Evolutionary conservation across 2,797 vertebrate genomes (phyloP), one percentile per base, ranked within the genome.

Genomic region (Gila robusta): DNA sequence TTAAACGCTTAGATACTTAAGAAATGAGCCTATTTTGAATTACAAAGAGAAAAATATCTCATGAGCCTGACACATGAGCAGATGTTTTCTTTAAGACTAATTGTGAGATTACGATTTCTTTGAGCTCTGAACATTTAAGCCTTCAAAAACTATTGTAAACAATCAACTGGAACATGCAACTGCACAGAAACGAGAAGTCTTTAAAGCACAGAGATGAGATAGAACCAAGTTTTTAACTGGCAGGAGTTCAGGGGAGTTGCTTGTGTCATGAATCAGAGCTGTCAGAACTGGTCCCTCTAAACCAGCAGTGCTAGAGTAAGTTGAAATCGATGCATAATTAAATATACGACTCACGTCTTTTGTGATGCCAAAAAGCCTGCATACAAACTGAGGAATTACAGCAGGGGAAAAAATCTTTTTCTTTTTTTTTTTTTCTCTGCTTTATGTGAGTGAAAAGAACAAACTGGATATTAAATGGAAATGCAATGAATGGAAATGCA

Each of bases 221-320:
- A 39, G 74, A 66, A 79, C 11, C 32, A 39, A 44, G 59, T 73
- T 79, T 54, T 52, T 26, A 39, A 44, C 73, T 79, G 74, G 73
- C 70, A 83, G 47, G 64, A 74, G 52, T 73, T 84, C 77, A 80
- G 77, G 70, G 87, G 83, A 83, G 44, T 59, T 83, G 32, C 47
- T 83, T 56, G 64, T 82, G 66, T 82, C 37, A 47, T 89, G 81
- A 86, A 86, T 89, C 87, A 84, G 81, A 88, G 87, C 87, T 74
- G 54, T 89, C 86, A 86, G 80, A 49, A 47, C 73, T 17, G 83
- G 76, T 81, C 72, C 66, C 66, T 85, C 67, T 64, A 52, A 52
- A 70, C 41, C 72, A 37, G 79, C 79, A 81, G 21, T 47, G 37
- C 72, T 89, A 39, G 49, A 74, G 41, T 54, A 79, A 49, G 47